A percentile compares a stretch with the other conserved stretches of the same genome.
phyloP scores from a whole-genome alignment of 2,888 invertebrate genomes.

The Spatulosminthurus flaviceps region DNA sequence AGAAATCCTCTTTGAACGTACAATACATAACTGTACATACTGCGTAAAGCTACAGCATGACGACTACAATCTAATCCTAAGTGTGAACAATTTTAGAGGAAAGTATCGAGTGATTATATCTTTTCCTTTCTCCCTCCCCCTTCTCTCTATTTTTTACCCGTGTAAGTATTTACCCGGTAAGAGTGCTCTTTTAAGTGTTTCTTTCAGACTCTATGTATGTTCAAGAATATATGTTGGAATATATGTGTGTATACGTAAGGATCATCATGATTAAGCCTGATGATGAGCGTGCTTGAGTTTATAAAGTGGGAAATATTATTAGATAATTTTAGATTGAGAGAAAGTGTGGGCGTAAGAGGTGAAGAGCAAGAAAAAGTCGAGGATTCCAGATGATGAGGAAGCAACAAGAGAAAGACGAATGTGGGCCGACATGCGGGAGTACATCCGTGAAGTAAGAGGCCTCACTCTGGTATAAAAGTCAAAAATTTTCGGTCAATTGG shows the following conservation, averaged over 20 bases:
- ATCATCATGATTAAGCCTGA: constrained; percentile 19
- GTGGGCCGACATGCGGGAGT: constrained; percentile 50
- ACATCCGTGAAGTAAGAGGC: constrained; percentile 32
- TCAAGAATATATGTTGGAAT: too few relatives aligned
- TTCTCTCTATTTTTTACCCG: too few relatives aligned
- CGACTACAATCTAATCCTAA: neutral
- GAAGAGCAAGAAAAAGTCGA: constrained; percentile 29
- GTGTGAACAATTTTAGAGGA: too few relatives aligned
- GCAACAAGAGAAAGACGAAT: constrained; percentile 31
- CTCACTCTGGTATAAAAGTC: constrained; percentile 45
- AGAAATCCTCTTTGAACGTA: neutral
- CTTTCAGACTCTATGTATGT: too few relatives aligned
- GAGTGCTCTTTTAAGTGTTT: too few relatives aligned
- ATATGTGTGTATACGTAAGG: neutral
- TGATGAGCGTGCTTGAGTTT: neutral
- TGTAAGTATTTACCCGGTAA: too few relatives aligned
- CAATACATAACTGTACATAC: neutral
- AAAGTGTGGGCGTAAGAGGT: constrained; percentile 48
- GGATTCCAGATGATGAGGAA: constrained; percentile 48
- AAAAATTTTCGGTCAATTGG: constrained; percentile 43
- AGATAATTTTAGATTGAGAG: constrained; percentile 53
- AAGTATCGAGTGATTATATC: too few relatives aligned
- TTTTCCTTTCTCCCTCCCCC: too few relatives aligned
- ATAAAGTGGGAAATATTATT: neutral
- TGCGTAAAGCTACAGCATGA: neutral